Evolutionary conservation across 2,888 invertebrate genomes (phyloP).

Genomic region (Vanessa cardui): DNA sequence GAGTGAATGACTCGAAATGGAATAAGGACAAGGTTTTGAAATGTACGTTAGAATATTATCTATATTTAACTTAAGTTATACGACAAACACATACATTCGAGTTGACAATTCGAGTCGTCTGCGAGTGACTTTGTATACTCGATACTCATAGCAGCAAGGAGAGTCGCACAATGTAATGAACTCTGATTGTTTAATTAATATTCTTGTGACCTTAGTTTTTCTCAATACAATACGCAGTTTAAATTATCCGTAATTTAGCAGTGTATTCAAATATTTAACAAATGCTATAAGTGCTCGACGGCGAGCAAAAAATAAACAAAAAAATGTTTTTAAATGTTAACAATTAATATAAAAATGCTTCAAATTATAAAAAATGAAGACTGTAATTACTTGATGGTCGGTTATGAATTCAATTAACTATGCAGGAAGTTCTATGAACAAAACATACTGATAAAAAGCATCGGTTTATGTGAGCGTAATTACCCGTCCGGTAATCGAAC

Average conservation of each 20-base stretch:
- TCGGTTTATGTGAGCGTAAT: neutral
- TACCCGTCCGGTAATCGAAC: conserved; percentile 9
- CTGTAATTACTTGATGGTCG: conserved; percentile 22
- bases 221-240: neutral
- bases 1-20: neutral
- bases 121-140: too few species aligned
- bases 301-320: neutral
- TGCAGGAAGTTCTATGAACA: conserved; percentile 25
- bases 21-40: neutral
- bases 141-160: too few species aligned
- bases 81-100: too few species aligned
- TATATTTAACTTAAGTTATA: neutral
- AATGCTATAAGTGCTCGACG: neutral
- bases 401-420: conserved; percentile 25
- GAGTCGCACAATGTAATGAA: too few species aligned
- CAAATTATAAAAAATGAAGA: conserved; percentile 20
- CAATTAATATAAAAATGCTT: conserved; percentile 23
- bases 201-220: conserved; percentile 8
- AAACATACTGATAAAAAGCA: conserved; percentile 1
- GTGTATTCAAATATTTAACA: conserved; percentile 30
- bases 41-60: neutral
- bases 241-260: conserved; percentile 13
- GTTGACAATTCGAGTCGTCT: too few species aligned
- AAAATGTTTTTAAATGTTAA: conserved; percentile 19
- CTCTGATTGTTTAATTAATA: neutral